A percentile compares a stretch with the other conserved stretches of the same genome.
Evolutionary conservation across 2,113 vertebrate species (phyloP).

Genomic region (Pontoporia blainvillei): DNA sequence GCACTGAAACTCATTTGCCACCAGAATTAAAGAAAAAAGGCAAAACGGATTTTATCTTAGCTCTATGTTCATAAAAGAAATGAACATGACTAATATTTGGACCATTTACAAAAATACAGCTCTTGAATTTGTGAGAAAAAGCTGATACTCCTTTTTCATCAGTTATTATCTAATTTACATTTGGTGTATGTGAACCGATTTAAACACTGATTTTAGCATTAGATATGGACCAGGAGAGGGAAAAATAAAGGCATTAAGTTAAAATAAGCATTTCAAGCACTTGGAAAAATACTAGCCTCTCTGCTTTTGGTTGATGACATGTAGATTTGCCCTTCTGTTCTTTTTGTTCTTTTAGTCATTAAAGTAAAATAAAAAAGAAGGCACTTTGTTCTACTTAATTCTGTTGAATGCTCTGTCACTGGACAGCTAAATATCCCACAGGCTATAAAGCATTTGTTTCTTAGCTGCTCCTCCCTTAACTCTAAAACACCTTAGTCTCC

Average conservation of each 20-base stretch:
- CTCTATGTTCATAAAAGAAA: not conserved
- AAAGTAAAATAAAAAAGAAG: conserved; percentile 32
- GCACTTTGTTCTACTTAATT: not conserved
- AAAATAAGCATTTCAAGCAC: not conserved
- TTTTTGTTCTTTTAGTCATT: not conserved
- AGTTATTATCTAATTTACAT: not conserved
- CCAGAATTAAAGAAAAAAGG: not conserved
- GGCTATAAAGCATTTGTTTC: not conserved
- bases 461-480: not conserved
- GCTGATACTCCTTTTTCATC: not conserved
- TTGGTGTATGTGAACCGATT: not conserved
- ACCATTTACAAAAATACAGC: not conserved
- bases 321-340: not conserved
- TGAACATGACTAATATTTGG: not conserved
- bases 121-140: not conserved
- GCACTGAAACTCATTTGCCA: not conserved
- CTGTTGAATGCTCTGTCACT: not conserved
- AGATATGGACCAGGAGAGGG: not conserved
- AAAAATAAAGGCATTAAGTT: not conserved
- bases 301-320: not conserved
- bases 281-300: not conserved
- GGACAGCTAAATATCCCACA: not conserved
- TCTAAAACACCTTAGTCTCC: not conserved
- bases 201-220: conserved; percentile 21
- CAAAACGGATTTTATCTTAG: not conserved